phyloP scores from a whole-genome alignment of 2,888 invertebrate species.

The Arge pagana region DNA sequence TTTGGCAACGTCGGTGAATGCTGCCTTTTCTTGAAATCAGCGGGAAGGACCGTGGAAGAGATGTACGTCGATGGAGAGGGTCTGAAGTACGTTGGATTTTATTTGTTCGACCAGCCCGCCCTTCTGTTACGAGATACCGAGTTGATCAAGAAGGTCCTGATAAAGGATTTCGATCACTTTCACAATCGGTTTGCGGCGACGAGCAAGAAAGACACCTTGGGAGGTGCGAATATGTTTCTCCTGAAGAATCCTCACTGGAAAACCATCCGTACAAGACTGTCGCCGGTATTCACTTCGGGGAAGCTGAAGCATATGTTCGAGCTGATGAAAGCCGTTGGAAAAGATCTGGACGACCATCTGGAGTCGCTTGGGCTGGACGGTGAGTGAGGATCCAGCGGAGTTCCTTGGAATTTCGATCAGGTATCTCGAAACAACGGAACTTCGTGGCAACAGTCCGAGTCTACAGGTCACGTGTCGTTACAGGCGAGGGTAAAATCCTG shows the following conservation, averaged over 20 bases:
- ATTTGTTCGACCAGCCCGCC: slow-evolving; percentile 60
- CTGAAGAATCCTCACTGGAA: slow-evolving; percentile 62
- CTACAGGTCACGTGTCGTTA: neutral
- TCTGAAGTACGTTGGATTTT: slow-evolving; percentile 58
- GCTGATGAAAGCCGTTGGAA: slow-evolving; percentile 57
- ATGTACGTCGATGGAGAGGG: slow-evolving; percentile 45
- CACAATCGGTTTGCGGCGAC: slow-evolving; percentile 58
- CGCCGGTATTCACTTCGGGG: slow-evolving; percentile 61
- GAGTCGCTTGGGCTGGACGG: slow-evolving; percentile 28
- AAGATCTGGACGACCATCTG: slow-evolving; percentile 53
- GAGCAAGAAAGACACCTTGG: slow-evolving; percentile 59
- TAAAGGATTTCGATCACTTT: slow-evolving; percentile 57
- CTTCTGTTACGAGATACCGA: slow-evolving; percentile 59
- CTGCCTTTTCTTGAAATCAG: slow-evolving; percentile 56
- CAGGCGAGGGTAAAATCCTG: slow-evolving; percentile 33
- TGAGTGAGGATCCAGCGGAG: neutral
- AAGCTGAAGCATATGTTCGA: slow-evolving; percentile 63
- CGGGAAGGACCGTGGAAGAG: slow-evolving; percentile 57
- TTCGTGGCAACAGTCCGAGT: neutral
- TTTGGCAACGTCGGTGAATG: slow-evolving; percentile 62
- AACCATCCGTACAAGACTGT: slow-evolving; percentile 59
- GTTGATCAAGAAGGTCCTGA: slow-evolving; percentile 56
- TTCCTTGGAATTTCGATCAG: no score
- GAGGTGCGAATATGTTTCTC: slow-evolving; percentile 59
- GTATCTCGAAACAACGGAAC: neutral